Evolutionary conservation across 2,113 vertebrate genomes (phyloP), one percentile per base, ranked within the genome.

Genomic region (Pardalotus punctatus): DNA sequence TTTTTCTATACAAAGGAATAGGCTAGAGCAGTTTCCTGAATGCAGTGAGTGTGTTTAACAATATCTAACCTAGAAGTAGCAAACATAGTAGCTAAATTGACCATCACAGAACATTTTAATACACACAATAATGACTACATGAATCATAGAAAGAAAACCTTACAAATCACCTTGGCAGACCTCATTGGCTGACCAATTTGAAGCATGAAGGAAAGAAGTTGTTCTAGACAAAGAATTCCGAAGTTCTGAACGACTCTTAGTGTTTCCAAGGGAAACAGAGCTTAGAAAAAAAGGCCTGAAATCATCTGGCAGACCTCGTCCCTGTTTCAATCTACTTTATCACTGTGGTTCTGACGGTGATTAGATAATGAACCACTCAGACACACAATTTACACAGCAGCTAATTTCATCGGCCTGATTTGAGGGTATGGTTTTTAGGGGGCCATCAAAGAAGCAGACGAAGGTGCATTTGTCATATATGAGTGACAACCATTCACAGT

Each of bases 321-420:
- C 97, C 97, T 96, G 98, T 98, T 98, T 99, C 98, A 98, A 98
- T 98, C 98, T 98, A 98, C 97, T 98, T 99, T 98, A 98, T 98
- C 98, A 98, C 98, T 96, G 97, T 98, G 98, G 98, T 98, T 98
- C 98, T 98, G 98, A 98, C 97, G 98, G 98, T 99, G 99, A 99
- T 99, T 99, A 99, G 98, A 99, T 99, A 99, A 99, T 99, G 98
- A 99, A 99, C 98, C 98, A 98, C 98, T 99, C 98, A 98, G 98
- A 98, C 98, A 98, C 98, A 98, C 98, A 98, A 98, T 99, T 99
- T 99, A 99, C 98, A 98, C 98, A 98, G 98, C 98, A 98, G 98
- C 98, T 95, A 98, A 98, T 99, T 98, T 99, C 98, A 98, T 98
- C 98, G 98, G 97, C 95, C 98, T 99, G 98, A 98, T 98, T 98